Evolutionary conservation across 2,113 vertebrate genomes (phyloP).

Genomic region (Cochlearius cochlearius): DNA sequence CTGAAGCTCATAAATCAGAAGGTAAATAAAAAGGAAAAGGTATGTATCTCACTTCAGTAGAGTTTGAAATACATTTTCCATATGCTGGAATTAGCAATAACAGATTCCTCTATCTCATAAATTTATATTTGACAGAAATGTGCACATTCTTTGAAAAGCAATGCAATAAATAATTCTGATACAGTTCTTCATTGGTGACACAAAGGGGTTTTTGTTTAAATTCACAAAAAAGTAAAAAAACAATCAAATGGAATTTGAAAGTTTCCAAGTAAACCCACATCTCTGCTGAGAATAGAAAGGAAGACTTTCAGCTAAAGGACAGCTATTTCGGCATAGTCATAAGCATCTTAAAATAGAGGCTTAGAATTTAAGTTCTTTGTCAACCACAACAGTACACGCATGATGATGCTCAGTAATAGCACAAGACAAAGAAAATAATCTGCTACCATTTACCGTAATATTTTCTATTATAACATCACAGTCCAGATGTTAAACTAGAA

Average conservation of each 20-base stretch:
- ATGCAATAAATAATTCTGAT: neutral
- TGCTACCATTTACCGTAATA: neutral
- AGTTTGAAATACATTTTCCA: neutral
- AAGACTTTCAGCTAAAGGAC: conserved; percentile 6
- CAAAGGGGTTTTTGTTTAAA: neutral
- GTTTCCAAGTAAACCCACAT: conserved; percentile 8
- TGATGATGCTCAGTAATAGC: neutral
- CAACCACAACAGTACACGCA: neutral
- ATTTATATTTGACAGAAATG: neutral
- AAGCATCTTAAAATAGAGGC: conserved; percentile 29
- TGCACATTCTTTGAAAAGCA: neutral
- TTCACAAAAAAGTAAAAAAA: neutral
- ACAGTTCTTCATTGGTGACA: neutral
- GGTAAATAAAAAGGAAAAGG: neutral
- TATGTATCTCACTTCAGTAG: neutral
- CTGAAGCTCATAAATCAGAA: neutral
- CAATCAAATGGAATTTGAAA: conserved; percentile 20
- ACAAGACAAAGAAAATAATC: conserved; percentile 18
- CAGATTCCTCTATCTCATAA: neutral
- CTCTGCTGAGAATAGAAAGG: conserved; percentile 25
- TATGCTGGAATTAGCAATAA: neutral
- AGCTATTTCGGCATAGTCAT: neutral
- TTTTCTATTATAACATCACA: neutral
- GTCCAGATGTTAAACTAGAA: neutral
- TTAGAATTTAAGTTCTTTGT: neutral